A percentile compares a stretch with the other conserved stretches of the same genome.
phyloP scores from a whole-genome alignment of 2,113 vertebrate species.

The Cyanoderma ruficeps region DNA sequence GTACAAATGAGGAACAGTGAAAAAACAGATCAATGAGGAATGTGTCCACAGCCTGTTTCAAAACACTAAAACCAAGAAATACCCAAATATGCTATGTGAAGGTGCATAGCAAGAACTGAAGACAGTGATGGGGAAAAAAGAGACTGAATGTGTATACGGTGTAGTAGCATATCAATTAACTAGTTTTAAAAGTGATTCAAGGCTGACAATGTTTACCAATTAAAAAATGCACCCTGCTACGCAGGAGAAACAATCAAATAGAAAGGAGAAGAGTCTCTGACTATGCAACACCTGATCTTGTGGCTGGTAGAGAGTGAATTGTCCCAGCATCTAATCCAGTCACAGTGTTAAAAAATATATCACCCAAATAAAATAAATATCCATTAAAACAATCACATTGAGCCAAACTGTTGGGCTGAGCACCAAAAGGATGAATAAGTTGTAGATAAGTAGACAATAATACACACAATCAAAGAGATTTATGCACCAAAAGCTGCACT shows the following conservation, averaged over 20 bases:
- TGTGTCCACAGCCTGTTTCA: background rate
- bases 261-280: background rate
- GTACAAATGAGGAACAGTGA: background rate
- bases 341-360: background rate
- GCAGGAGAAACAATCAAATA: background rate
- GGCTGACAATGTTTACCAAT: background rate
- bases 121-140: background rate
- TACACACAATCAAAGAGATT: background rate
- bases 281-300: background rate
- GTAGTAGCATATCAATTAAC: background rate
- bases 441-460: background rate
- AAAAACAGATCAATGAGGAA: background rate
- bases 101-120: background rate
- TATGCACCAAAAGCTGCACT: background rate
- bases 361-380: background rate
- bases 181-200: background rate
- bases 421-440: background rate
- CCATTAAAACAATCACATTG: background rate
- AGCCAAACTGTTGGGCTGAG: background rate
- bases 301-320: background rate
- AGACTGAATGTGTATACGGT: background rate
- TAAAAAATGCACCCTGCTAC: background rate
- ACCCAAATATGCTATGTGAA: background rate
- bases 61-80: background rate
- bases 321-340: background rate